Percentiles rank a stretch among this genome's conserved stretches.
Conservation (phyloP, 1,140 invertebrate species). For the Hylaeus anthracinus region DNA sequence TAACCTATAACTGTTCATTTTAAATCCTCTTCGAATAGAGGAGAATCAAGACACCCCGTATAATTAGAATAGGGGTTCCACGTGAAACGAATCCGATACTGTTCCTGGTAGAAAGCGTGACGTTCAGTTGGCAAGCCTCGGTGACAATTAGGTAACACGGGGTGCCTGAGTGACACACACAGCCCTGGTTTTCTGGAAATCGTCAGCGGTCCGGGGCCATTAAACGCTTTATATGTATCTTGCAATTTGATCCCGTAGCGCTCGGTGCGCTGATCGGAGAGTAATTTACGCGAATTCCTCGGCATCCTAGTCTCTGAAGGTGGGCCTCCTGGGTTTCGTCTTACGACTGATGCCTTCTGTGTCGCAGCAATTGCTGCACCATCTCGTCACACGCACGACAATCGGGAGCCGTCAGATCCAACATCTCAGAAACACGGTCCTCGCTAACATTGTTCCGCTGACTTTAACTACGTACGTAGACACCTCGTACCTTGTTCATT, state of each 20-base stretch:
- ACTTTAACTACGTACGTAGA: constrained; percentile 33
- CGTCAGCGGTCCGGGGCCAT: constrained; percentile 75
- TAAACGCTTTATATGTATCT: constrained; percentile 79
- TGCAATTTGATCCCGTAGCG: constrained; percentile 75
- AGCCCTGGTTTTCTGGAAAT: constrained; percentile 79
- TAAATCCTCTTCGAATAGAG: neutral
- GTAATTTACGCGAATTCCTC: constrained; percentile 74
- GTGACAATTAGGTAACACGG: constrained; percentile 39
- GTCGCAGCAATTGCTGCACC: constrained; percentile 17
- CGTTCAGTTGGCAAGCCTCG: constrained; percentile 32
- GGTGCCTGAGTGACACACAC: constrained; percentile 42
- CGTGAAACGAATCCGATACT: constrained; percentile 11
- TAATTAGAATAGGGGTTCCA: neutral
- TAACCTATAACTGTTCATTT: too few relatives aligned
- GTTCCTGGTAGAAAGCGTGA: constrained; percentile 1
- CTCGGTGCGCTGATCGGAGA: constrained; percentile 71
- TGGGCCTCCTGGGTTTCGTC: constrained; percentile 51
- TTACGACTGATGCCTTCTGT: constrained; percentile 36
- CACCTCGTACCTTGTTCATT: neutral
- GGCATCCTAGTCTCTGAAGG: constrained; percentile 57
- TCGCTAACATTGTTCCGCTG: constrained; percentile 23
- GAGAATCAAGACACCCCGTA: neutral
- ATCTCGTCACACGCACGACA: constrained; percentile 28
- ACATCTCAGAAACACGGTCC: constrained; percentile 30
- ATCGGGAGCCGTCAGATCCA: constrained; percentile 26